Evolutionary conservation across 2,888 invertebrate species (phyloP), one percentile per base, ranked within the genome.

Genomic region (Atrina japonica): DNA sequence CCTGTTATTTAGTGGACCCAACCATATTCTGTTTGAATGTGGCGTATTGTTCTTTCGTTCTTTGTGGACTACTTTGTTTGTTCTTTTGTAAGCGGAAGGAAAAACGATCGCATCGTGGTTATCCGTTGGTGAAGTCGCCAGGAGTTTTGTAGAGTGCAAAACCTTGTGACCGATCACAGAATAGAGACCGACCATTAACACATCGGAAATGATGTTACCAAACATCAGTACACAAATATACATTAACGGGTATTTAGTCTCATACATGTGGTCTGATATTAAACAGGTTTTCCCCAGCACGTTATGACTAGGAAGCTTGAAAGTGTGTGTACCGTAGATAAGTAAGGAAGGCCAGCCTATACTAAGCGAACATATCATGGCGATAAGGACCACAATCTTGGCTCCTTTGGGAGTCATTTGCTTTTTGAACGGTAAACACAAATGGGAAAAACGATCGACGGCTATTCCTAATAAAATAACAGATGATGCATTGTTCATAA

Each of bases 281-380:
- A 69, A 14, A 43, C 69, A 69, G 0, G 49, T 56, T 30, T 49
- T 63, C 6, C 69, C 63, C 1, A 43, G 29, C 2, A 60, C 29
- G n/a, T 41, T 43, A 27, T 49, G 35, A 18, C 41, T 29, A 3
- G 35, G 18, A 11, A 58, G 35, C 9, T 41, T 35, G 9, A 49
- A 29, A 29, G 75, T 77, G 1, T 52, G 40, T 27, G 47, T 58
- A 9, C 69, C 69, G 27, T 64, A 69, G 1, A 69, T 21, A 14
- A 69, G 1, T 1, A 50, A 21, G 25, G 56, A 43, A 1, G 69
- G 69, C 41, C 49, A 64, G 5, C 43, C 43, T 0, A 59, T 61
- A 3, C 53, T 11, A 18, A 56, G 6, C 11, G 55, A 60, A 23
- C 55, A 56, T 3, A 49, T 7, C 1, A 63, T 50, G 9, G 35